A percentile compares a stretch with the other conserved stretches of the same genome.
phyloP scores from a whole-genome alignment of 2,888 invertebrate genomes.

The Idaea biselata region DNA sequence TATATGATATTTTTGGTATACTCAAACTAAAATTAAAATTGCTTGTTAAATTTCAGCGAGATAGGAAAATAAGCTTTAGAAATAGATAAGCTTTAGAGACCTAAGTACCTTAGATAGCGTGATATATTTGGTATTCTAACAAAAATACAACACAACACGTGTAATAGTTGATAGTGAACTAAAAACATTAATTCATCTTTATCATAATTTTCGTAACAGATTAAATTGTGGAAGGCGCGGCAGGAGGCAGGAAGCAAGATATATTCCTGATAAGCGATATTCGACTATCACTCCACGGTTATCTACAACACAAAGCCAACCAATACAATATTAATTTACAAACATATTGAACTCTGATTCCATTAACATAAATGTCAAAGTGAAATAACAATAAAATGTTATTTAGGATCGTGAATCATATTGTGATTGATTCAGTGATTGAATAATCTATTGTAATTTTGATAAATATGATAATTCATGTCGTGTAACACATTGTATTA shows the following conservation, averaged over 20 bases:
- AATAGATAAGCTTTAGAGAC: too few species aligned
- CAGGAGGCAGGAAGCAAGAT: conserved; percentile 41
- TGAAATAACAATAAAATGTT: conserved; percentile 28
- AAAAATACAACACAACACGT: too few species aligned
- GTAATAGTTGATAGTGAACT: not conserved
- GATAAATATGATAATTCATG: not conserved
- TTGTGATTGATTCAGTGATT: conserved; percentile 22
- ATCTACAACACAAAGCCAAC: conserved; percentile 47
- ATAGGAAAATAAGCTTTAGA: too few species aligned
- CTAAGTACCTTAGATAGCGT: too few species aligned
- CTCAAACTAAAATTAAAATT: too few species aligned
- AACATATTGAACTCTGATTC: conserved; percentile 53
- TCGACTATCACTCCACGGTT: conserved; percentile 48
- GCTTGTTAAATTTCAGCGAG: too few species aligned
- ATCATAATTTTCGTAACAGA: conserved; percentile 9
- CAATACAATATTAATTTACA: conserved; percentile 44
- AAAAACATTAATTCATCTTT: conserved; percentile 4
- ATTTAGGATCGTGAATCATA: conserved; percentile 15
- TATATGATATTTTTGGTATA: too few species aligned
- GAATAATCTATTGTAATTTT: not conserved
- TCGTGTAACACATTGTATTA: not conserved
- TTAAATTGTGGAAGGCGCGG: conserved; percentile 23
- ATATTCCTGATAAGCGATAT: conserved; percentile 48
- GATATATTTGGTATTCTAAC: too few species aligned
- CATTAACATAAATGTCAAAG: conserved; percentile 58